A percentile compares a stretch with the other conserved stretches of the same genome.
Evolutionary conservation across 2,888 invertebrate genomes (phyloP).

Genomic region (Troides helena): DNA sequence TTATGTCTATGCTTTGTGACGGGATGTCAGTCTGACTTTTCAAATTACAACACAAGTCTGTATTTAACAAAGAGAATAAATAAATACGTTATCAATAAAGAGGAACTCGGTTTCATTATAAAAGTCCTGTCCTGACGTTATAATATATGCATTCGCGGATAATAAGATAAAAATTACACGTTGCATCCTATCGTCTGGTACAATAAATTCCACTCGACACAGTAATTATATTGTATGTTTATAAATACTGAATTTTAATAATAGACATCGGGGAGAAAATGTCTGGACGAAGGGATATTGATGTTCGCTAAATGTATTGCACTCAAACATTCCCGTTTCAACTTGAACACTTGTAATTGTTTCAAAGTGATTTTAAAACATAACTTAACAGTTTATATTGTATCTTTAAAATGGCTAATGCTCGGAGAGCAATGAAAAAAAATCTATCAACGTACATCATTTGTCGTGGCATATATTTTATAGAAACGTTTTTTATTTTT

Average conservation of each 20-base stretch:
- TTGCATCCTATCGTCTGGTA: slow-evolving; percentile 40
- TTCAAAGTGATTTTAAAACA: no score
- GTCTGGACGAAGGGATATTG: neutral
- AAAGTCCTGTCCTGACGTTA: slow-evolving; percentile 19
- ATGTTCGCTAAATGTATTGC: slow-evolving; percentile 5
- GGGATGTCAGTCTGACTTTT: no score
- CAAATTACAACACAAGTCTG: no score
- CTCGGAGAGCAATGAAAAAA: no score
- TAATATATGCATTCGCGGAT: slow-evolving; percentile 45
- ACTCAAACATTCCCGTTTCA: neutral
- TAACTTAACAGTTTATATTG: no score
- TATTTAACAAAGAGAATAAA: neutral
- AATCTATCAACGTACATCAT: no score
- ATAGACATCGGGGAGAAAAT: slow-evolving; percentile 18
- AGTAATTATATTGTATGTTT: slow-evolving; percentile 62
- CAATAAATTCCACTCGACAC: slow-evolving; percentile 56
- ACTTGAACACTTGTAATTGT: no score
- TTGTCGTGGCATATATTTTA: no score
- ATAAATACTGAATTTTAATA: slow-evolving; percentile 41
- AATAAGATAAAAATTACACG: slow-evolving; percentile 58
- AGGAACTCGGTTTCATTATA: neutral
- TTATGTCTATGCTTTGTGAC: no score
- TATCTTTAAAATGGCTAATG: no score
- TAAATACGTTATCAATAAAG: neutral
- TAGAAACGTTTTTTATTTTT: no score